Conservation (phyloP, 1,140 invertebrate genomes). For the Papilio machaon region DNA sequence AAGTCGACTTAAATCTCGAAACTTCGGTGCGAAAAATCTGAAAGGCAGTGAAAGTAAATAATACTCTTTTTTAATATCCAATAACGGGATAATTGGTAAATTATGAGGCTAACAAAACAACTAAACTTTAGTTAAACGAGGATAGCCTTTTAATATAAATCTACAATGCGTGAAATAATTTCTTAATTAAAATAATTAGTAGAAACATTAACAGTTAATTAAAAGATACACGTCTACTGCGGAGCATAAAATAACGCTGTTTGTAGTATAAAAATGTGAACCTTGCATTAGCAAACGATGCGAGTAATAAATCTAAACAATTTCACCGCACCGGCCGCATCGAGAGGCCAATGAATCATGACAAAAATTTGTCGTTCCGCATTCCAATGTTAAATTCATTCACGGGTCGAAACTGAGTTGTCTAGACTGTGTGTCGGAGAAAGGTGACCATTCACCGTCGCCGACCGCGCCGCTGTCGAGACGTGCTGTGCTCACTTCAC, state of each 20-base stretch:
- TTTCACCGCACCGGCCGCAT: conserved; percentile 58
- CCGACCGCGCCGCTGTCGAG: conserved; percentile 50
- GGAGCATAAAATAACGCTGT: background rate
- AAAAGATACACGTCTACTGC: too few species aligned
- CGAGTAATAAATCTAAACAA: conserved; percentile 61
- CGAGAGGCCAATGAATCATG: conserved; percentile 54
- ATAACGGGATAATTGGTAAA: too few species aligned
- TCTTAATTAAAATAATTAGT: too few species aligned
- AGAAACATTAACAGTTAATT: too few species aligned
- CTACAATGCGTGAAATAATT: too few species aligned
- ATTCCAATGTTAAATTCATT: conserved; percentile 79
- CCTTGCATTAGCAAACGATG: conserved; percentile 35
- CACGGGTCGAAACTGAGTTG: conserved; percentile 68
- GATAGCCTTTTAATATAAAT: too few species aligned
- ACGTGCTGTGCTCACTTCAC: conserved; percentile 55
- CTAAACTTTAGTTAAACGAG: too few species aligned
- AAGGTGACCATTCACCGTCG: conserved; percentile 79
- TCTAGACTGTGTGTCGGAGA: conserved; percentile 79
- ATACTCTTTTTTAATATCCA: too few species aligned
- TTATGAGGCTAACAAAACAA: too few species aligned
- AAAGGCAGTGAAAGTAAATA: too few species aligned
- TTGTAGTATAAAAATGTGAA: background rate
- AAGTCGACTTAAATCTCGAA: too few species aligned
- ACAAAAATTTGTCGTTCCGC: conserved; percentile 73
- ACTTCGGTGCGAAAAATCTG: too few species aligned